Conservation (phyloP, 2,113 vertebrate genomes). For the Strix uralensis region DNA sequence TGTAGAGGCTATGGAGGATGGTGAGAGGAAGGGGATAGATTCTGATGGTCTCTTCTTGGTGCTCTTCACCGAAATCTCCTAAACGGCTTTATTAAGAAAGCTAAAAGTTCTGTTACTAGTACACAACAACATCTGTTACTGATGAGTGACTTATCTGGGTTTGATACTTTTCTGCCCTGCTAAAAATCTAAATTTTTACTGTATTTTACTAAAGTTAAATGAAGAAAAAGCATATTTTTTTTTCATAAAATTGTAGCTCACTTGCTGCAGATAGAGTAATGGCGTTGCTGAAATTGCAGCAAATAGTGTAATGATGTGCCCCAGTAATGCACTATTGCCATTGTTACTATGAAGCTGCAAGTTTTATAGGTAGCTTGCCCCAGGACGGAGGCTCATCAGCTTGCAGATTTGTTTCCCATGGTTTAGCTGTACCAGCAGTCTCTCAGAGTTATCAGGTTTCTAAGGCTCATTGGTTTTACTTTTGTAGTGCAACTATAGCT, state of each 20-base stretch:
- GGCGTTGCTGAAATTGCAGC: neutral
- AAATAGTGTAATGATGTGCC: fast-evolving
- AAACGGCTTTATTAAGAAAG: neutral
- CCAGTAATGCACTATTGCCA: neutral
- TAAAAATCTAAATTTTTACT: neutral
- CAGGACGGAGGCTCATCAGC: neutral
- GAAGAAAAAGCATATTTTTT: neutral
- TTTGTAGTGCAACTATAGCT: neutral
- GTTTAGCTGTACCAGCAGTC: neutral
- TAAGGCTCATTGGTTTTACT: neutral
- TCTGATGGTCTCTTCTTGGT: neutral
- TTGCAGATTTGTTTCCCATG: neutral
- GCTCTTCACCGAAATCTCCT: neutral
- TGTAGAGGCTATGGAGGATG: neutral
- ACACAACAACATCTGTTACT: neutral
- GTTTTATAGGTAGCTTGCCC: neutral
- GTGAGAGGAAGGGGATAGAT: neutral
- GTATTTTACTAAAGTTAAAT: neutral
- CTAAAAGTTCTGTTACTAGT: neutral
- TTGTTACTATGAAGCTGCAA: neutral
- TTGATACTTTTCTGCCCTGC: neutral
- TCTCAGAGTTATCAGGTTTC: neutral
- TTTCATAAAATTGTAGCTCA: neutral
- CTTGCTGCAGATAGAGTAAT: neutral
- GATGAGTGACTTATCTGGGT: neutral